Percentiles rank a stretch among this genome's conserved stretches.
Conservation (phyloP, 2,113 vertebrate genomes). For the Melanocharis versteri region DNA sequence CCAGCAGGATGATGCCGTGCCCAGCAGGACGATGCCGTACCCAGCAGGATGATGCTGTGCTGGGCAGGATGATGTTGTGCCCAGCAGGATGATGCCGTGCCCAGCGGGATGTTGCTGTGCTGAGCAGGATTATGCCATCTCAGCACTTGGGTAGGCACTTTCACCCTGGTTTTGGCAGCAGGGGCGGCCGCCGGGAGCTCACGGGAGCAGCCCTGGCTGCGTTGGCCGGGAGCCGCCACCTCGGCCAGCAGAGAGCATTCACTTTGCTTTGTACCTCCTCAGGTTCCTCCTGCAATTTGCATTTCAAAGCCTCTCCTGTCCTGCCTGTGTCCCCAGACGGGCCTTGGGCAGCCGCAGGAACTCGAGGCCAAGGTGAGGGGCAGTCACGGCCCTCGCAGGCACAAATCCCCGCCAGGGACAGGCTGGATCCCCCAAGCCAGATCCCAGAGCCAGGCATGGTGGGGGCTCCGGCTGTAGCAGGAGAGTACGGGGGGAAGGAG, state of each 20-base stretch:
- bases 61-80: not conserved
- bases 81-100: too few species aligned
- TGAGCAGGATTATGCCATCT: not conserved
- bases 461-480: not conserved
- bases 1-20: fast-evolving
- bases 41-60: not conserved
- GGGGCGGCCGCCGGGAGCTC: not conserved
- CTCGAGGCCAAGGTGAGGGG: not conserved
- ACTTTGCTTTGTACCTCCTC: not conserved
- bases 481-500: not conserved
- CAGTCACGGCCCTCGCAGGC: not conserved
- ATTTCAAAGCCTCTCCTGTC: not conserved
- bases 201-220: fast-evolving
- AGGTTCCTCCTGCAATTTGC: not conserved
- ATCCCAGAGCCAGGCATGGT: not conserved
- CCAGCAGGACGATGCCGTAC: too few species aligned
- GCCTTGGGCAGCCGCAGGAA: fast-evolving
- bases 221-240: not conserved
- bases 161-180: not conserved
- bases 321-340: not conserved
- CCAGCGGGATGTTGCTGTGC: not conserved
- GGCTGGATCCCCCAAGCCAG: not conserved
- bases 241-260: not conserved
- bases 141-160: not conserved
- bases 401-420: not conserved